A percentile compares a stretch with the other conserved stretches of the same genome.
Conservation (phyloP, 1,140 invertebrate species). For the Oryctes rhinoceros region DNA sequence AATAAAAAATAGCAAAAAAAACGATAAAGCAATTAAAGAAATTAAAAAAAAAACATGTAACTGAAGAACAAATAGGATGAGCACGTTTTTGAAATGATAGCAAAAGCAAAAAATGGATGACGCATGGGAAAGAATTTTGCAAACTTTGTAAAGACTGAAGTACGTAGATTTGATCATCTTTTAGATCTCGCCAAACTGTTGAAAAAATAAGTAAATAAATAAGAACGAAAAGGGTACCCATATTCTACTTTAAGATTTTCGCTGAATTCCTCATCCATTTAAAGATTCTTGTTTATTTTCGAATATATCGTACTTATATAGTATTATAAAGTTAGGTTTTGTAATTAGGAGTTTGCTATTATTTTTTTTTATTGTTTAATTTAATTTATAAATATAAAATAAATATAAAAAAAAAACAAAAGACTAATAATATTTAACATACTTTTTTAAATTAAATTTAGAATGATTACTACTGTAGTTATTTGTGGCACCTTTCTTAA, state of each 20-base stretch:
- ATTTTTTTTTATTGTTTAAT: no score
- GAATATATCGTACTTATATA: not conserved
- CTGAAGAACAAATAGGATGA: not conserved
- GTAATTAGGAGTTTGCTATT: no score
- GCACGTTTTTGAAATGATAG: not conserved
- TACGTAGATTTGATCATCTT: not conserved
- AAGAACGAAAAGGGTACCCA: no score
- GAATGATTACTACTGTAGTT: not conserved
- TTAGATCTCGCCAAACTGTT: no score
- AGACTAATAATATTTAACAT: not conserved
- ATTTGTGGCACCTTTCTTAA: not conserved
- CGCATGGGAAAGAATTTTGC: not conserved
- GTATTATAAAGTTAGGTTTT: no score
- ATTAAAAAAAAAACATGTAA: not conserved
- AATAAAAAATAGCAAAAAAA: no score
- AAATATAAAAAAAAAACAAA: not conserved
- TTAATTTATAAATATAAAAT: not conserved
- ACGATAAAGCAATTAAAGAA: not conserved
- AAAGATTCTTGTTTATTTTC: not conserved
- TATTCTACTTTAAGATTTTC: no score
- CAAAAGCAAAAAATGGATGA: conserved; percentile 2
- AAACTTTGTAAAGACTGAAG: conserved; percentile 9
- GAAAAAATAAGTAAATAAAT: no score
- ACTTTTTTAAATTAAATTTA: not conserved
- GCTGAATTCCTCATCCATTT: no score